Evolutionary conservation across 2,888 invertebrate species (phyloP).

Genomic region (Calephelis perditalis): DNA sequence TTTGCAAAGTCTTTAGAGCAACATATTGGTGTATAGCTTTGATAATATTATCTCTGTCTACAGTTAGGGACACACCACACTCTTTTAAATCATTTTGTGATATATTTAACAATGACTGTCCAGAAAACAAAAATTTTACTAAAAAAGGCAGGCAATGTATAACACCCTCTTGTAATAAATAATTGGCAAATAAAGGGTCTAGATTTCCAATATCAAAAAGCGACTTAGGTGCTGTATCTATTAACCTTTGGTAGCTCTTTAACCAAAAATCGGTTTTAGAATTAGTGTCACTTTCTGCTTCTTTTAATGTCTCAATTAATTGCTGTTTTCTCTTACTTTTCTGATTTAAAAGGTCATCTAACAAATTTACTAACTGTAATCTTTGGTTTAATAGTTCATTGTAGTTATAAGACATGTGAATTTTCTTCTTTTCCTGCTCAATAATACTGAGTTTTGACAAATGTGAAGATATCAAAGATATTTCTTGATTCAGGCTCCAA

Average conservation of each 20-base stretch:
- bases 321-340: slow-evolving; percentile 82
- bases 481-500: slow-evolving; percentile 87
- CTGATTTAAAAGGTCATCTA: slow-evolving; percentile 83
- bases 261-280: slow-evolving; percentile 83
- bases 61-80: slow-evolving; percentile 74
- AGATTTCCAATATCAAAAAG: slow-evolving; percentile 80
- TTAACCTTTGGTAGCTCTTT: slow-evolving; percentile 88
- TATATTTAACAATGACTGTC: slow-evolving; percentile 70
- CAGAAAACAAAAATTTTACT: slow-evolving; percentile 77
- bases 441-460: slow-evolving; percentile 84
- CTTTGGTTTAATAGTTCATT: slow-evolving; percentile 84
- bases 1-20: slow-evolving; percentile 49
- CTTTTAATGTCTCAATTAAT: slow-evolving; percentile 81
- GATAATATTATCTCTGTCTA: slow-evolving; percentile 80
- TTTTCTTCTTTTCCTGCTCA: slow-evolving; percentile 84
- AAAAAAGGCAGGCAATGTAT: slow-evolving; percentile 88
- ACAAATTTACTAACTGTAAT: slow-evolving; percentile 80
- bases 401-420: slow-evolving; percentile 82
- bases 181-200: slow-evolving; percentile 83
- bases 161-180: slow-evolving; percentile 83
- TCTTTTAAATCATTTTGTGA: slow-evolving; percentile 75
- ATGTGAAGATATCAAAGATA: slow-evolving; percentile 84
- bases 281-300: slow-evolving; percentile 81
- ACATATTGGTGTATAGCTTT: slow-evolving; percentile 80
- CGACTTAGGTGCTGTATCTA: slow-evolving; percentile 85